These are phyloP conservation scores for Melanotaenia trifasciata DNA, from an alignment of 2,797 vertebrate genomes.

Conservation along the genomic window DNA sequence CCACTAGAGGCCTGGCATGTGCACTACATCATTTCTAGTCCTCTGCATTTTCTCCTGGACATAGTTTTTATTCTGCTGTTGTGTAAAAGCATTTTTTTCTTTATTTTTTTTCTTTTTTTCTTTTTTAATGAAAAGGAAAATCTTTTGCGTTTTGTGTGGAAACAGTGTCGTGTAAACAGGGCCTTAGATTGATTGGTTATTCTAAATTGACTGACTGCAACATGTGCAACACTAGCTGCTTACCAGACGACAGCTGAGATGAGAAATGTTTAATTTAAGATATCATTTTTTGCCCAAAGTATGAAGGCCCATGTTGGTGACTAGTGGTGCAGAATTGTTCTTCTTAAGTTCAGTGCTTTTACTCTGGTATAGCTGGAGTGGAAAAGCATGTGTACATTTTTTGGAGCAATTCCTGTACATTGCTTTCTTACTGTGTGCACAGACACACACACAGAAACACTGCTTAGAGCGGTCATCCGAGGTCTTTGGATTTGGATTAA, in stretches of 20 bases:
- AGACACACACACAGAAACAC: not conserved
- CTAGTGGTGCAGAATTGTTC: not conserved
- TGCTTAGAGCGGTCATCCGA: not conserved
- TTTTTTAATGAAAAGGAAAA: too few species aligned
- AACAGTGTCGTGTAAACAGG: too few species aligned
- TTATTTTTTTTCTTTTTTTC: too few species aligned
- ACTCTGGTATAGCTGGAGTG: not conserved
- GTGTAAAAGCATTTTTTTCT: too few species aligned
- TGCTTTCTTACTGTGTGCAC: not conserved
- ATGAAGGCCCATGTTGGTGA: not conserved
- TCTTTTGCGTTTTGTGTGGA: too few species aligned
- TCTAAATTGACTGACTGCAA: not conserved
- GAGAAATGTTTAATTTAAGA: not conserved
- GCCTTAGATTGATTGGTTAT: not conserved
- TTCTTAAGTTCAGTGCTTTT: not conserved
- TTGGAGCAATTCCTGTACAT: not conserved
- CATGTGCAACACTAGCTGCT: not conserved
- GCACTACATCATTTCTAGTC: too few species aligned
- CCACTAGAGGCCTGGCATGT: too few species aligned
- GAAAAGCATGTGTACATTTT: not conserved
- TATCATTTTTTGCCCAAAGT: not conserved
- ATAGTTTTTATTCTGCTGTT: too few species aligned
- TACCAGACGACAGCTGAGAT: not conserved
- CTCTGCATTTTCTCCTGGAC: too few species aligned
- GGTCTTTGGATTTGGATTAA: conserved; percentile 22